Base-by-base conservation (phyloP, 1,140 invertebrate genomes). In the Diachasma alloeum region DNA sequence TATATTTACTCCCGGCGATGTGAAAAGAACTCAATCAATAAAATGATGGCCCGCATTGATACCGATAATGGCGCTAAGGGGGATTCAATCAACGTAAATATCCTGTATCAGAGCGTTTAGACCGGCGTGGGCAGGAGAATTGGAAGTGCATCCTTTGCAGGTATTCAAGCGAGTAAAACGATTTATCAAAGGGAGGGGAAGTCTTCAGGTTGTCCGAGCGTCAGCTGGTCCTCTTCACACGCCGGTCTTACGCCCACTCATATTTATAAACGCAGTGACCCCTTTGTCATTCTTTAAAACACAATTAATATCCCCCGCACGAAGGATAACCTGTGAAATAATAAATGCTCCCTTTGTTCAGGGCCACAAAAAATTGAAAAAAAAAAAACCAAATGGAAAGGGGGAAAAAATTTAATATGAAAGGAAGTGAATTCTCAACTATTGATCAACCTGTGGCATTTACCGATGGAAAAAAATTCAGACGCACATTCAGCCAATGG, bases 241-340 rank as follows among this genome's bases (percentile, higher is more conserved):
- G 82, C 82, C 19, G 79, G 78, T 82, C 79, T 83, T 78, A 76
- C 73, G 72, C 77, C 79, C 74, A 78, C 78, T 76, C 72, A 80
- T 77, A 46, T 72, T 72, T 63, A 63, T 63, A 56, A 70, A 37
- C n/a, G 19, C 19, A 26, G n/a, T 42, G 56, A 76, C 53, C 78
- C 75, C 48, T 77, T 72, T 67, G 72, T 77, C 74, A 75, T 81
- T 81, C 70, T 80, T 79, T 74, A 75, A 78, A 72, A 59, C 72
- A 76, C 81, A 81, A 84, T 84, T 81, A 84, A 84, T 86, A 86
- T 84, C 84, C 80, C 78, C 82, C 81, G 82, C 77, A 78, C 68
- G 72, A 37, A 17, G 39, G 22, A 19, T 19, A 10, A 69, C 17
- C 36, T 17, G 19, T 17, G 4, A 69, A 37, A 69, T 36, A 69